These are phyloP conservation scores for Spinus olivaceus DNA, from an alignment of 2,797 vertebrate species.

Conservation along the genomic window DNA sequence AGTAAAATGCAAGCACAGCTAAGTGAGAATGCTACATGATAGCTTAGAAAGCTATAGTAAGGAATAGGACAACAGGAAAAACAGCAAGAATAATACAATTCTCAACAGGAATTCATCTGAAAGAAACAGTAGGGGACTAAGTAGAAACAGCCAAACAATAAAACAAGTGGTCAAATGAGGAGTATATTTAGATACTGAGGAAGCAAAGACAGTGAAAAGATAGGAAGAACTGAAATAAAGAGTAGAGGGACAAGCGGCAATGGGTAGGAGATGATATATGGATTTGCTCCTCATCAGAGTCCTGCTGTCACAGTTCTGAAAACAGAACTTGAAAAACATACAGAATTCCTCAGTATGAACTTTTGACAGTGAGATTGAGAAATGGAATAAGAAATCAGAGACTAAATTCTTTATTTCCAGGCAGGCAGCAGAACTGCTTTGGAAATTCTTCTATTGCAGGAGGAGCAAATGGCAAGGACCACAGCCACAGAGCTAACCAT, in stretches of 20 bases:
- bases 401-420: not conserved
- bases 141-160: not conserved
- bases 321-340: not conserved
- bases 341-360: not conserved
- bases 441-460: not conserved
- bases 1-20: not conserved
- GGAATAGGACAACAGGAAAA: not conserved
- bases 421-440: not conserved
- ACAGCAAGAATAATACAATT: not conserved
- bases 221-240: not conserved
- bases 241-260: not conserved
- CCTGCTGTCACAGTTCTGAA: not conserved
- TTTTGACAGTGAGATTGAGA: not conserved
- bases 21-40: not conserved
- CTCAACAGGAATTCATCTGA: not conserved
- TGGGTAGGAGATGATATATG: not conserved
- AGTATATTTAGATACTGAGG: fast-evolving
- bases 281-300: not conserved
- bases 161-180: not conserved
- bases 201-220: not conserved
- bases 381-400: not conserved
- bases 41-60: not conserved
- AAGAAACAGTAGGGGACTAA: not conserved
- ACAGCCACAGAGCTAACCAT: not conserved
- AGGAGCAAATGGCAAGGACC: not conserved